phyloP scores from a whole-genome alignment of 2,113 vertebrate genomes.

The Herpailurus yagouaroundi region DNA sequence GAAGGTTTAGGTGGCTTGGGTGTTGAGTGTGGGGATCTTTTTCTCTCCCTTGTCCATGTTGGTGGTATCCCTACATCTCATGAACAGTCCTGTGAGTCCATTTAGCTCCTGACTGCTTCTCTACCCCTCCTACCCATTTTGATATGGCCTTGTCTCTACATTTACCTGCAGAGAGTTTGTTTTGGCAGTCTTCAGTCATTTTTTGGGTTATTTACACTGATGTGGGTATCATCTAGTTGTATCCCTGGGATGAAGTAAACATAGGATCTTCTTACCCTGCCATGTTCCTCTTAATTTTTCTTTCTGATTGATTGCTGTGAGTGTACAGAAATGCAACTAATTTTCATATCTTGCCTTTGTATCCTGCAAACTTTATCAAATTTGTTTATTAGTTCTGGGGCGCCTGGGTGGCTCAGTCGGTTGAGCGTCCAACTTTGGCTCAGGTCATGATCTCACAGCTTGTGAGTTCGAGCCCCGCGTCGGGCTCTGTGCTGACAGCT shows the following conservation, averaged over 20 bases:
- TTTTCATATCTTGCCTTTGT: neutral
- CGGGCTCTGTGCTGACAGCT: too few species aligned
- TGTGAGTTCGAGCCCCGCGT: too few species aligned
- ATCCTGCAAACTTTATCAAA: neutral
- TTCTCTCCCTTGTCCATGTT: neutral
- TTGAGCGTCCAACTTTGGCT: too few species aligned
- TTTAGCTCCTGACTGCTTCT: neutral
- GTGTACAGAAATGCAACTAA: neutral
- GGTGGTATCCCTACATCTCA: neutral
- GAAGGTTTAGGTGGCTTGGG: neutral
- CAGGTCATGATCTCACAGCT: too few species aligned
- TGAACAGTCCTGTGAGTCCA: neutral
- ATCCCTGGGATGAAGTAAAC: neutral
- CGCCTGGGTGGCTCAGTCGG: too few species aligned
- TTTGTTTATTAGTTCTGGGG: neutral
- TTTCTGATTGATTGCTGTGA: neutral
- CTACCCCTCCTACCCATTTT: neutral
- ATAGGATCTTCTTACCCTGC: neutral
- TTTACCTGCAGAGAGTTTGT: neutral
- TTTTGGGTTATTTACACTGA: neutral
- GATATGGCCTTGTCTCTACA: neutral
- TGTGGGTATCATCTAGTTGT: neutral
- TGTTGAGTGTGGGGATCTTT: neutral
- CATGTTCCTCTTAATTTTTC: neutral
- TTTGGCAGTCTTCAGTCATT: neutral